A percentile compares a stretch with the other conserved stretches of the same genome.
Evolutionary conservation across 2,113 vertebrate species (phyloP).

Genomic region (Columba livia): DNA sequence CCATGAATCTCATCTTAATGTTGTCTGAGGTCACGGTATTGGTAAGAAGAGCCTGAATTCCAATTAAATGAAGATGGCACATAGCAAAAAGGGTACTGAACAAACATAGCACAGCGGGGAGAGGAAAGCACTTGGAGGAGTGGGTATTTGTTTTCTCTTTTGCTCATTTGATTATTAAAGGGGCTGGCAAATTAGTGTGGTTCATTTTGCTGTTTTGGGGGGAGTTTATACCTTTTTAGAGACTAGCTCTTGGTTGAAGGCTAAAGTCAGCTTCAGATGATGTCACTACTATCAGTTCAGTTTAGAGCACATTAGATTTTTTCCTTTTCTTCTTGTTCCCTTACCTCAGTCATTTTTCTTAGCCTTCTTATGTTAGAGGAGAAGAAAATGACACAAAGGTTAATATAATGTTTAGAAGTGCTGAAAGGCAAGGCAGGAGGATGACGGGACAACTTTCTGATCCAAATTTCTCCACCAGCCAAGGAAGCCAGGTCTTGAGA

Average conservation of each 20-base stretch:
- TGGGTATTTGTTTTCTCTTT: neutral
- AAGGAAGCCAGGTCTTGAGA: neutral
- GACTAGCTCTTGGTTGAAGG: neutral
- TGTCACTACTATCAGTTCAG: neutral
- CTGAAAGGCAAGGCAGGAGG: neutral
- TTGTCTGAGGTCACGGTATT: neutral
- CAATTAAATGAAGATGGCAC: neutral
- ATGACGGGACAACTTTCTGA: fast-evolving
- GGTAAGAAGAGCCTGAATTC: neutral
- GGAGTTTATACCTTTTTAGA: neutral
- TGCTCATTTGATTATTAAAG: neutral
- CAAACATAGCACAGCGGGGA: fast-evolving
- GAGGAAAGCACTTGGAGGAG: neutral
- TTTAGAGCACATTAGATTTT: neutral
- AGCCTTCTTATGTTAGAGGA: neutral
- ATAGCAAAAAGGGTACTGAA: neutral
- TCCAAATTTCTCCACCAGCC: neutral
- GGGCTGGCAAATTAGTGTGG: neutral
- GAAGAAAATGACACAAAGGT: neutral
- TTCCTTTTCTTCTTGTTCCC: neutral
- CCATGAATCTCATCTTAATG: neutral
- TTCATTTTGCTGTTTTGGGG: neutral
- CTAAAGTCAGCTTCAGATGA: neutral
- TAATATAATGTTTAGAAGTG: neutral
- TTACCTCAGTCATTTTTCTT: neutral